Conservation (phyloP, 2,888 invertebrate species). For the Diarsia brunnea region DNA sequence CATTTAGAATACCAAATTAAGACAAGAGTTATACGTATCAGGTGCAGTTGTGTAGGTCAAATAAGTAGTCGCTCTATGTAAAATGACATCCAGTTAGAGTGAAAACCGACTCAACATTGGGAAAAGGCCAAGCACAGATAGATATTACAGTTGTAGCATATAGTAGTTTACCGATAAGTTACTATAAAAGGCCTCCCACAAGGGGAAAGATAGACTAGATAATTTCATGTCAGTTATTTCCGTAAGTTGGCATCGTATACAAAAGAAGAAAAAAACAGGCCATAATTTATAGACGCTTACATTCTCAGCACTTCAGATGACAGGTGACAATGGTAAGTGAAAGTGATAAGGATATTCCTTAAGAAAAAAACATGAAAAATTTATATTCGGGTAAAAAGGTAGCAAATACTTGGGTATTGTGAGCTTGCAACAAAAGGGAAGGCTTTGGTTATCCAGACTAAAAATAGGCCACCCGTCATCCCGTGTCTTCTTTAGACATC, state of each 20-base stretch:
- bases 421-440: not conserved
- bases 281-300: constrained; percentile 62
- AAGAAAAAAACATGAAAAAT: constrained; percentile 23
- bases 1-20: too few relatives aligned
- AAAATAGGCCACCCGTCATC: constrained; percentile 37
- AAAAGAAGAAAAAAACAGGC: constrained; percentile 42
- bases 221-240: not conserved
- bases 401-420: constrained; percentile 3
- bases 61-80: too few relatives aligned
- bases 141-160: too few relatives aligned
- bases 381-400: constrained; percentile 19
- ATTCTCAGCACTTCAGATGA: constrained; percentile 53
- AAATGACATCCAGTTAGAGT: too few relatives aligned
- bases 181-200: too few relatives aligned
- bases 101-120: too few relatives aligned
- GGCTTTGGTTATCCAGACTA: constrained; percentile 11
- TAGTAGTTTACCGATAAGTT: too few relatives aligned
- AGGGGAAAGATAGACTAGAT: too few relatives aligned
- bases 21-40: too few relatives aligned
- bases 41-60: too few relatives aligned
- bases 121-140: too few relatives aligned
- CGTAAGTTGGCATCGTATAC: constrained; percentile 5
- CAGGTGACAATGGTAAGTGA: constrained; percentile 54
- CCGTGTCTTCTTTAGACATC: constrained; percentile 19
- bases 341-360: constrained; percentile 56